Evolutionary conservation across 2,113 vertebrate species (phyloP).

Genomic region (Heterotilapia buettikoferi): DNA sequence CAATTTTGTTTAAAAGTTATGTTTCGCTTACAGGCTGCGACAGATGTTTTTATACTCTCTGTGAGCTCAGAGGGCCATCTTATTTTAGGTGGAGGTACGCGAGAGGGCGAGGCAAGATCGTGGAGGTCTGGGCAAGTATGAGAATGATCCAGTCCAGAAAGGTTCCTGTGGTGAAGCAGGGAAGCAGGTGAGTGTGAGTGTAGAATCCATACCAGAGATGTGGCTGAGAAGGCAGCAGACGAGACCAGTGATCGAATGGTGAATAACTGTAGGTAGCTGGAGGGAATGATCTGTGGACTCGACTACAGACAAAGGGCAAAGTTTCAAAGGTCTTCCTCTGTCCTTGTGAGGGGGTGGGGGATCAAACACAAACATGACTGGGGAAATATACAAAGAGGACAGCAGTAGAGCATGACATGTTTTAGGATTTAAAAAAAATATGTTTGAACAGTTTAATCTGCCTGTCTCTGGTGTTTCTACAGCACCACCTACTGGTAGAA

Average conservation of each 20-base stretch:
- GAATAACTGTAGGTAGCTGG: too few relatives aligned
- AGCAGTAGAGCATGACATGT: background rate
- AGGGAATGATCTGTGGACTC: too few relatives aligned
- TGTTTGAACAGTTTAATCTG: background rate
- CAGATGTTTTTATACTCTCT: background rate
- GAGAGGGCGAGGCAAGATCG: too few relatives aligned
- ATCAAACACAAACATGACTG: background rate
- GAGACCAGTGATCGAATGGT: too few relatives aligned
- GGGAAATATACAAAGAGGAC: rapidly evolving
- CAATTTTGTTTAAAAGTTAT: rapidly evolving
- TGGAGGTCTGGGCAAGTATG: too few relatives aligned
- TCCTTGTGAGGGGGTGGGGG: background rate
- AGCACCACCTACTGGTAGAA: background rate
- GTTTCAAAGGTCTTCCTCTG: rapidly evolving
- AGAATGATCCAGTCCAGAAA: too few relatives aligned
- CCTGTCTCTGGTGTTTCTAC: background rate
- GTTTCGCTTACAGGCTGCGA: background rate
- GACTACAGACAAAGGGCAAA: too few relatives aligned
- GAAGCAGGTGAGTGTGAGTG: too few relatives aligned
- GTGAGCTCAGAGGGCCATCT: background rate
- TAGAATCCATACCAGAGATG: too few relatives aligned
- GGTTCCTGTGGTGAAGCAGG: too few relatives aligned
- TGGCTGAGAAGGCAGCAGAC: too few relatives aligned
- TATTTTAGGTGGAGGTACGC: too few relatives aligned
- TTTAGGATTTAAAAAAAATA: background rate